Conservation (phyloP, 2,113 vertebrate genomes). For the Catharus bicknelli region DNA sequence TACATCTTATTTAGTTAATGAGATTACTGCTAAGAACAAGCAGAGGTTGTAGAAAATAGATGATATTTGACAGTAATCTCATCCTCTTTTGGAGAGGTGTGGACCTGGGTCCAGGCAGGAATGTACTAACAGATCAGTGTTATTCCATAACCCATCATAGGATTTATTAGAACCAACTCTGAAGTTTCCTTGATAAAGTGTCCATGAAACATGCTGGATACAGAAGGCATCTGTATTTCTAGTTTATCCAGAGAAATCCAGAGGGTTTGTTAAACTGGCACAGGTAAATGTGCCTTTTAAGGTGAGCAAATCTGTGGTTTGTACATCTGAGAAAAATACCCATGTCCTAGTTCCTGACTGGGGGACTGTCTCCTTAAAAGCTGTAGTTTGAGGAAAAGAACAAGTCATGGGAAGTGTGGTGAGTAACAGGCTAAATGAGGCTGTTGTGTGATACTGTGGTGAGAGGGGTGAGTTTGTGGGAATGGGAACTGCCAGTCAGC, state of each 20-base stretch:
- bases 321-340: background rate
- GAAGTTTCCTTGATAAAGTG: background rate
- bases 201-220: background rate
- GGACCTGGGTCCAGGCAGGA: background rate
- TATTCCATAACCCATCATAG: background rate
- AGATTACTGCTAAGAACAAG: background rate
- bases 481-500: slow-evolving; percentile 11
- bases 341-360: background rate
- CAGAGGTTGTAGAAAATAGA: background rate
- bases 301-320: background rate
- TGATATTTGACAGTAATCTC: background rate
- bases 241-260: background rate
- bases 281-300: background rate
- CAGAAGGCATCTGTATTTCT: background rate
- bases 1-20: background rate
- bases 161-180: background rate
- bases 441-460: slow-evolving; percentile 3
- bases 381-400: background rate
- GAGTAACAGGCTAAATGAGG: slow-evolving; percentile 15
- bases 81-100: background rate
- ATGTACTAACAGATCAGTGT: background rate
- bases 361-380: background rate
- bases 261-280: background rate
- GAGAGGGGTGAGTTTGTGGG: background rate
- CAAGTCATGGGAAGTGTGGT: slow-evolving; percentile 16